Base-by-base conservation (phyloP, 2,888 invertebrate species). In the Coelopa pilipes region DNA sequence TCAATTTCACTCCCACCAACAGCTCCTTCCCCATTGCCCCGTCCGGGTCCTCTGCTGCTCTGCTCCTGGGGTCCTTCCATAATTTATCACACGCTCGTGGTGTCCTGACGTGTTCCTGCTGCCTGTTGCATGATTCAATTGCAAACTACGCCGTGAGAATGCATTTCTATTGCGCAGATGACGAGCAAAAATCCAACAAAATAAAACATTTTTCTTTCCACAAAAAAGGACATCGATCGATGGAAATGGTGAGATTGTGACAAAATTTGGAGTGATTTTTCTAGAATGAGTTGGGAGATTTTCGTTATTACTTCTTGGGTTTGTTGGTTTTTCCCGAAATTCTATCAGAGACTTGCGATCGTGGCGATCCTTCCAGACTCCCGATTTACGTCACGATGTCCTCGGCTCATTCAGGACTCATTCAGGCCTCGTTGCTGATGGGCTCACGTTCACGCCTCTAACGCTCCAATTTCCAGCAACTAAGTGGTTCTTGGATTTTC, bases 401-500 rank as follows among this genome's bases (percentile, higher is more conserved):
- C 34, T 34, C 34, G 34, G 34, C 34, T 34, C 7, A 34, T 34
- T 34, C 34, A 34, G n/a, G n/a, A n/a, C n/a, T n/a, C 34, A 34
- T 34, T 7, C 34, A 34, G 7, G 7, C 34, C 34, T 34, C 7
- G 34, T 34, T 7, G 57, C 4, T 59, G 2, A 59, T 12, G 17
- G 13, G 19, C 19, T 11, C 21, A 21, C 21, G 57, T 59, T 59
- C 57, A 59, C 57, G 57, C 57, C 57, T 59, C n/a, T 19, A 59
- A 21, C n/a, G 19, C 19, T 57, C 57, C 10, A 19, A 17, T 55
- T 55, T 55, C 12, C 21, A 11, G 3, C 19, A 11, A 21, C 21
- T 19, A 59, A 59, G 21, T 59, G 57, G 21, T 59, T 55, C 19
- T 59, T 17, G 13, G 53, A n/a, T 59, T 59, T 59, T 59, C 57